Evolutionary conservation across 1,140 invertebrate species (phyloP).

Genomic region (Drosophila ananassae): DNA sequence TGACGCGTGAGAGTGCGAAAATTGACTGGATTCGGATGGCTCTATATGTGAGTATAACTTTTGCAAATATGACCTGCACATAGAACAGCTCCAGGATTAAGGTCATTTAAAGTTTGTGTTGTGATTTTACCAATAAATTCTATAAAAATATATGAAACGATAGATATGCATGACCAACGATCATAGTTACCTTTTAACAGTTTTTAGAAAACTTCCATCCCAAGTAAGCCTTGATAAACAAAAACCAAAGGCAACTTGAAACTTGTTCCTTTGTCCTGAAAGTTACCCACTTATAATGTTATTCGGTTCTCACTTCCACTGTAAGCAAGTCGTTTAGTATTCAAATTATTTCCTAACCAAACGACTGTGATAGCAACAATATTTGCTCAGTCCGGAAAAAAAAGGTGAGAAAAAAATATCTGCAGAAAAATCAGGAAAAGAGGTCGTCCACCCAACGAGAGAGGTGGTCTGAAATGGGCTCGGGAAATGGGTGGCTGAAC

Average conservation of each 20-base stretch:
- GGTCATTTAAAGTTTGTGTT: neutral
- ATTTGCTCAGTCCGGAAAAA: slow-evolving; percentile 58
- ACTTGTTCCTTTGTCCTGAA: slow-evolving; percentile 8
- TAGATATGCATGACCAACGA: neutral
- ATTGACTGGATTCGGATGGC: slow-evolving; percentile 64
- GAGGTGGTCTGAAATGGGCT: neutral
- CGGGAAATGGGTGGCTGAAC: slow-evolving; percentile 25
- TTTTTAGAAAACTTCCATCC: neutral
- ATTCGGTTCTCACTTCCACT: slow-evolving; percentile 18
- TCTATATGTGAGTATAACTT: slow-evolving; percentile 1
- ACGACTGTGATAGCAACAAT: slow-evolving; percentile 53
- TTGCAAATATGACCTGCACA: neutral
- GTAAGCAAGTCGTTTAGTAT: slow-evolving; percentile 47
- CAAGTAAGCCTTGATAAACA: slow-evolving; percentile 15
- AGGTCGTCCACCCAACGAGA: slow-evolving; percentile 1
- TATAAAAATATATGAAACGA: neutral
- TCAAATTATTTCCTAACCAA: slow-evolving; percentile 71
- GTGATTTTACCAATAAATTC: neutral
- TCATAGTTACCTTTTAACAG: neutral
- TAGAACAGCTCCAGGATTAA: neutral
- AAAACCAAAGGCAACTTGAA: slow-evolving; percentile 19
- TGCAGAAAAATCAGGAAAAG: neutral
- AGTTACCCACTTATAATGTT: slow-evolving; percentile 31
- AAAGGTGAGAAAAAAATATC: slow-evolving; percentile 11
- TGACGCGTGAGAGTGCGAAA: slow-evolving; percentile 67